These are phyloP conservation scores for Saccostrea echinata DNA, from an alignment of 1,140 invertebrate species.

Conservation along the genomic window DNA sequence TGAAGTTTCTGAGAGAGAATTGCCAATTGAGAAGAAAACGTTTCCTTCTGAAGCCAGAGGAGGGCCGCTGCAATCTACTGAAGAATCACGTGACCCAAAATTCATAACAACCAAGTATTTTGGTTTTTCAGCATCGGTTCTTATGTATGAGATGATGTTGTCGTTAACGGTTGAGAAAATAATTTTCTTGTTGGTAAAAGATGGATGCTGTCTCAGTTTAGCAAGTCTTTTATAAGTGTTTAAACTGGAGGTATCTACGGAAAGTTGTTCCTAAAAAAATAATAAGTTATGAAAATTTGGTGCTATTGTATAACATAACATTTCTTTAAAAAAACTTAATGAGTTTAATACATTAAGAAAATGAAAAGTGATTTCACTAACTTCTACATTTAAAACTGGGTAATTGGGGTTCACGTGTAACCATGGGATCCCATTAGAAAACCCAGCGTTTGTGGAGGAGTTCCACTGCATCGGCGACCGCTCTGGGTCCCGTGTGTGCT, in stretches of 20 bases:
- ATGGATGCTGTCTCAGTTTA: not conserved
- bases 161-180: not conserved
- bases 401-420: constrained; percentile 84
- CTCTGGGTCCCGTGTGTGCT: constrained; percentile 83
- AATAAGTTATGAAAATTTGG: not conserved
- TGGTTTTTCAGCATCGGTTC: not conserved
- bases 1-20: not conserved
- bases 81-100: not conserved
- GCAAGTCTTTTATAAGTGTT: constrained; percentile 17
- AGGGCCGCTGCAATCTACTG: not conserved
- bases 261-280: not conserved
- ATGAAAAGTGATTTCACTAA: constrained; percentile 18
- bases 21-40: not conserved
- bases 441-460: constrained; percentile 82
- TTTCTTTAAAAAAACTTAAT: not conserved
- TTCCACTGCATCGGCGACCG: constrained; percentile 90
- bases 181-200: constrained; percentile 29
- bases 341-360: not conserved
- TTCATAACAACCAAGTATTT: constrained; percentile 31
- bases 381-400: constrained; percentile 68
- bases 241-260: not conserved
- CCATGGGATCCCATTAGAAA: constrained; percentile 83
- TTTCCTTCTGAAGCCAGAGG: not conserved
- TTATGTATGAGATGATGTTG: constrained; percentile 17
- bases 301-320: not conserved